These are phyloP conservation scores for Esox masquinongy DNA, from an alignment of 2,797 vertebrate genomes.

Conservation along the genomic window DNA sequence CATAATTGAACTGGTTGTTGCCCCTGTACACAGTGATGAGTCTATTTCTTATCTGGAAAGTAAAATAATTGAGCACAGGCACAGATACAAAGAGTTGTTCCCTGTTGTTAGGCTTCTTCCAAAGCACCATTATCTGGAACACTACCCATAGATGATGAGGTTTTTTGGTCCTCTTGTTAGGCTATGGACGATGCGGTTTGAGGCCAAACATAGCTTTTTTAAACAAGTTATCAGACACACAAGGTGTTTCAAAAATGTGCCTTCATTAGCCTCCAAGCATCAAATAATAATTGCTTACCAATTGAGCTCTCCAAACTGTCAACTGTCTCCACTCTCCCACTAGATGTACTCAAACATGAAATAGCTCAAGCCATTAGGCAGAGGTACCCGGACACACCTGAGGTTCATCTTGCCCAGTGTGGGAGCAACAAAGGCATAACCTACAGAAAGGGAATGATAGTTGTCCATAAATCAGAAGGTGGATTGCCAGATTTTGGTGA, in stretches of 20 bases:
- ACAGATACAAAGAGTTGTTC: constrained; percentile 20
- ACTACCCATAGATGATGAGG: constrained; percentile 29
- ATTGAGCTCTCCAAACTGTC: constrained; percentile 18
- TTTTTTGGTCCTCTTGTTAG: constrained; percentile 29
- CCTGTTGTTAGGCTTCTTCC: constrained; percentile 10
- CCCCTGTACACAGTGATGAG: constrained; percentile 23
- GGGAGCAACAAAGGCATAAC: constrained; percentile 25
- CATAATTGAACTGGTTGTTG: constrained; percentile 22
- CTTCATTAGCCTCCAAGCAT: constrained; percentile 30
- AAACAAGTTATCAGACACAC: constrained; percentile 8
- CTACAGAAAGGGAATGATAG: constrained; percentile 26
- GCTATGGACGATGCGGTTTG: neutral
- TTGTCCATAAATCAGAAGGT: constrained; percentile 16
- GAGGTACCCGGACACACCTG: constrained; percentile 12
- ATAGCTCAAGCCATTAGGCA: constrained; percentile 12
- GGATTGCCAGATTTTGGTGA: constrained; percentile 28
- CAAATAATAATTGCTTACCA: constrained; percentile 29
- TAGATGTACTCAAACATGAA: constrained; percentile 7
- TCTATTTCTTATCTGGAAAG: constrained; percentile 11
- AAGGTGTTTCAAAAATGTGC: constrained; percentile 25
- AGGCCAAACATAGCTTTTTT: constrained; percentile 14
- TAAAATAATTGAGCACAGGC: constrained; percentile 21
- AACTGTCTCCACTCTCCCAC: constrained; percentile 11
- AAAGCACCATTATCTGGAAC: constrained; percentile 37
- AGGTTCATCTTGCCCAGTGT: constrained; percentile 21